phyloP scores from a whole-genome alignment of 2,888 invertebrate genomes.

The Hydrotaea cyrtoneurina region DNA sequence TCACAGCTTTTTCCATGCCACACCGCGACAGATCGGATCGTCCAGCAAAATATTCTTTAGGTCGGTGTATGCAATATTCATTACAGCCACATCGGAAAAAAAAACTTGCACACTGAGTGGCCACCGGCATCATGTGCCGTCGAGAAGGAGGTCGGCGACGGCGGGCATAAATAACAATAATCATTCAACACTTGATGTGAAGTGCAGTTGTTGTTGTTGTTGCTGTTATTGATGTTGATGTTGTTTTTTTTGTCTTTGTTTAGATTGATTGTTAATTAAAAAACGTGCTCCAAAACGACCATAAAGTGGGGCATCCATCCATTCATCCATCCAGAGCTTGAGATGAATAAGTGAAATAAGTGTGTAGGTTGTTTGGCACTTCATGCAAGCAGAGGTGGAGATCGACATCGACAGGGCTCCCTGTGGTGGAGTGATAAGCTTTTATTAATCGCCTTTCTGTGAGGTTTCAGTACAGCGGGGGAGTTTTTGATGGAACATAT shows the following conservation, averaged over 20 bases:
- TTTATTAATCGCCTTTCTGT: no score
- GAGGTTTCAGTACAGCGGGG: no score
- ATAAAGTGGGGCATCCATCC: slow-evolving; percentile 51
- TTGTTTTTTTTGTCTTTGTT: slow-evolving; percentile 35
- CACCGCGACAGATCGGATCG: neutral
- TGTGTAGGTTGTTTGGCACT: slow-evolving; percentile 15
- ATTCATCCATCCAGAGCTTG: neutral
- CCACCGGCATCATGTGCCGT: neutral
- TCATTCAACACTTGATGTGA: slow-evolving; percentile 62
- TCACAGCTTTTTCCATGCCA: slow-evolving; percentile 3
- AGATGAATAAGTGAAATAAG: neutral
- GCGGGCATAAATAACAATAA: slow-evolving; percentile 46
- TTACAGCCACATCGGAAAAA: neutral
- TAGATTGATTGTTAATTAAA: slow-evolving; percentile 64
- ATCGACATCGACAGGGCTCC: no score
- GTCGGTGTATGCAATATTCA: neutral
- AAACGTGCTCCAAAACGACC: slow-evolving; percentile 44
- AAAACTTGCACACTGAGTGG: neutral
- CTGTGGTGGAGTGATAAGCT: no score
- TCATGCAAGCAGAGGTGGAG: no score
- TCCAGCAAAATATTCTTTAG: slow-evolving; percentile 9
- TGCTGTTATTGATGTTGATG: slow-evolving; percentile 48
- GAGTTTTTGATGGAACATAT: no score
- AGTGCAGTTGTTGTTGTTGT: slow-evolving; percentile 45
- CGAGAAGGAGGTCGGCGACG: neutral